phyloP scores from a whole-genome alignment of 2,888 invertebrate genomes.

The Pyrocoelia pectoralis region DNA sequence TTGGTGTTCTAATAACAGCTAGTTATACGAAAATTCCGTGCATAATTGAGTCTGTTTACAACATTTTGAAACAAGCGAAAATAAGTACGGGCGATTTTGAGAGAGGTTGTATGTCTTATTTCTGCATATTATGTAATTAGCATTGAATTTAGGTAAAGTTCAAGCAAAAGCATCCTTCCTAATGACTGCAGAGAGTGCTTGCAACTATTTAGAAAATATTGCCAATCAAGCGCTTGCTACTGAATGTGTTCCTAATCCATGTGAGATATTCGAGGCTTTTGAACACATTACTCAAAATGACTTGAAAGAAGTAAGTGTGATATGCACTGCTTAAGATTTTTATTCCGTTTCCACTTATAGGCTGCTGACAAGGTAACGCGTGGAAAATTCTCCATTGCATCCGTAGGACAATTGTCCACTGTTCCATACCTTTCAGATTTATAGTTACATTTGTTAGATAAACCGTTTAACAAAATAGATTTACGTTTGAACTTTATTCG shows the following conservation, averaged over 20 bases:
- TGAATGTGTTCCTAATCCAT: slow-evolving; percentile 65
- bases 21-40: slow-evolving; percentile 71
- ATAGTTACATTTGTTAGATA: too few relatives aligned
- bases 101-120: slow-evolving; percentile 66
- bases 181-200: slow-evolving; percentile 68
- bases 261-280: slow-evolving; percentile 69
- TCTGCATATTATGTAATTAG: too few relatives aligned
- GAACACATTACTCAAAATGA: slow-evolving; percentile 65
- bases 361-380: slow-evolving; percentile 73
- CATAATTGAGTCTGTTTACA: slow-evolving; percentile 71
- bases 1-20: slow-evolving; percentile 79
- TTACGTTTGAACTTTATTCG: too few relatives aligned
- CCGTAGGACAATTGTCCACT: slow-evolving; percentile 79
- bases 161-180: slow-evolving; percentile 76
- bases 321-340: background rate
- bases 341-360: slow-evolving; percentile 59
- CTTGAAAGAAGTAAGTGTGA: background rate
- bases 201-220: slow-evolving; percentile 69
- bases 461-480: background rate
- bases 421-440: slow-evolving; percentile 73
- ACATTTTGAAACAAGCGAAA: slow-evolving; percentile 65
- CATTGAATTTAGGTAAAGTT: slow-evolving; percentile 56
- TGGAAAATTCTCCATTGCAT: slow-evolving; percentile 79
- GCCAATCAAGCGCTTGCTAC: slow-evolving; percentile 74
- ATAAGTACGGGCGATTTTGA: slow-evolving; percentile 73